A percentile compares a stretch with the other conserved stretches of the same genome.
Evolutionary conservation across 1,140 invertebrate species (phyloP).

Genomic region (Musca vetustissima): DNA sequence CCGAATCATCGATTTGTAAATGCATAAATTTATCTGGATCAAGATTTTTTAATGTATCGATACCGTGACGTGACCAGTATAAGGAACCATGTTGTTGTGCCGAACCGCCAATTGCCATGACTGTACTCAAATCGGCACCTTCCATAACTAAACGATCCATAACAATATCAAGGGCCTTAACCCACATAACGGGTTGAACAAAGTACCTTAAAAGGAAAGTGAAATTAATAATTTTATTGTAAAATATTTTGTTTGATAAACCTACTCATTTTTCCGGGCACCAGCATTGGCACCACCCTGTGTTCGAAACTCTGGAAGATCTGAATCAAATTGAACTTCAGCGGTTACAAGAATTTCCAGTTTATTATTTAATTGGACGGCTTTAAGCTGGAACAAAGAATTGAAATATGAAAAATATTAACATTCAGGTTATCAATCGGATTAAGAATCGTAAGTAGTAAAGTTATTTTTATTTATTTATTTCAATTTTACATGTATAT

Average conservation of each 20-base stretch:
- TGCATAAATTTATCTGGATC: conserved; percentile 78
- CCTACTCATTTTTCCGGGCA: conserved; percentile 62
- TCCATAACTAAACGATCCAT: conserved; percentile 80
- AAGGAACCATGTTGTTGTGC: conserved; percentile 97
- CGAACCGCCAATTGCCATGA: conserved; percentile 83
- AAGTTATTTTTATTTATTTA: too few species aligned
- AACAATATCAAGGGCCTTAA: conserved; percentile 91
- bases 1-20: conserved; percentile 72
- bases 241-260: background rate
- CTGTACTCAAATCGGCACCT: conserved; percentile 79
- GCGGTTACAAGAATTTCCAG: conserved; percentile 76
- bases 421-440: too few species aligned
- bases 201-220: conserved; percentile 46
- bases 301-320: conserved; percentile 79
- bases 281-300: conserved; percentile 46
- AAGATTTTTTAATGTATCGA: conserved; percentile 65
- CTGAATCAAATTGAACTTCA: conserved; percentile 84
- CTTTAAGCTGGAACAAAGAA: too few species aligned
- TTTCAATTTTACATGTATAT: too few species aligned
- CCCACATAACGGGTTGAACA: conserved; percentile 88
- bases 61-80: conserved; percentile 84
- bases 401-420: too few species aligned
- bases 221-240: conserved; percentile 3
- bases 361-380: conserved; percentile 76
- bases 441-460: too few species aligned